Evolutionary conservation across 1,140 invertebrate genomes (phyloP), one percentile per base, ranked within the genome.

Genomic region (Batillaria attramentaria): DNA sequence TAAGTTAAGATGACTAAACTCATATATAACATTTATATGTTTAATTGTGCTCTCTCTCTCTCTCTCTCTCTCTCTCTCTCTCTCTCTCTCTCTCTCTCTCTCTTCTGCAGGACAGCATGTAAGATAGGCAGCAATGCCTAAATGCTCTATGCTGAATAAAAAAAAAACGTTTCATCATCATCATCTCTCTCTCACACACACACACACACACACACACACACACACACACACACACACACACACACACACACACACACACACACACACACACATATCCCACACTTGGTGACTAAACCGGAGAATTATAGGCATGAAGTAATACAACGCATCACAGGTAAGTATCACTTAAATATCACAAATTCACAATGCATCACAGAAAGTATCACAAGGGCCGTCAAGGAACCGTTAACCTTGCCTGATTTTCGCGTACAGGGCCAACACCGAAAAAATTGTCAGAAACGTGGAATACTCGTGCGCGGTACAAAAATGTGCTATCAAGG

Each of bases 121-220:
- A 50, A 50, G 24, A 50, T 13, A 10, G 24, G 46, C 46, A 50
- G 46, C 46, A 50, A 50, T 13, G 46, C 10, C 46, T 50, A 13
- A 13, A 10, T 50, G 46, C 24, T 24, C 46, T 13, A 10, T 24
- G 10, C 24, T 50, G 46, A 13, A 13, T 50, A 10, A 50, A 10
- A 13, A 10, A 50, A 24, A 50, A 50, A 50, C 10, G 24, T 50
- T 50, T 50, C 10, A 50, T 13, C 24, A 50, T 50, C 10, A 13
- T 13, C 10, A 13, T 24, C 24, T 50, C 24, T 50, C 24, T 24
- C 46, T 13, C 24, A 60, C 54, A 20, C 54, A 60, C 20, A 20
- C 54, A 60, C 54, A 20, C 54, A 60, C 54, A 60, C 54, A 60
- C 54, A 60, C 20, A 60, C 54, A 60, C 54, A 60, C 54, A 60